Conservation (phyloP, 2,113 vertebrate species). For the Indri indri region DNA sequence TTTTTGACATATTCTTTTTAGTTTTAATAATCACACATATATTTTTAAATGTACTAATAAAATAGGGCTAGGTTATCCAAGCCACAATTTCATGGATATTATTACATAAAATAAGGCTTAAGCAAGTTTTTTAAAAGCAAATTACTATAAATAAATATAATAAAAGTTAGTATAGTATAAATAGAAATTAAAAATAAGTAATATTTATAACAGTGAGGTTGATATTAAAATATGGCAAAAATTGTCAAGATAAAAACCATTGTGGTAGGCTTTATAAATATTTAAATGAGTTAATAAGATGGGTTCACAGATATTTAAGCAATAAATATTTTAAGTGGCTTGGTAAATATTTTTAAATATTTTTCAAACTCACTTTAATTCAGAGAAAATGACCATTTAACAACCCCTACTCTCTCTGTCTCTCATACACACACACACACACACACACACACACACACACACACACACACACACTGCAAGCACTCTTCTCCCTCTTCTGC, state of each 20-base stretch:
- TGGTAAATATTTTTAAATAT: background rate
- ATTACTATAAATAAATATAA: background rate
- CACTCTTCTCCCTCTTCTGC: background rate
- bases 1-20: background rate
- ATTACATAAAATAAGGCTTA: background rate
- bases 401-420: background rate
- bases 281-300: background rate
- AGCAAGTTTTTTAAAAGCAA: background rate
- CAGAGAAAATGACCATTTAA: background rate
- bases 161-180: constrained; percentile 1
- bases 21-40: background rate
- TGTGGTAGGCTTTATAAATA: background rate
- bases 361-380: background rate
- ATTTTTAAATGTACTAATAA: background rate
- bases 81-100: background rate
- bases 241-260: constrained; percentile 1
- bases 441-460: no score
- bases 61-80: background rate
- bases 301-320: background rate
- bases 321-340: constrained; percentile 10
- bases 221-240: constrained; percentile 11
- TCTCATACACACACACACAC: background rate
- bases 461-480: background rate
- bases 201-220: background rate
- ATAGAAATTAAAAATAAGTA: background rate